Evolutionary conservation across 2,888 invertebrate species (phyloP), one percentile per base, ranked within the genome.

Genomic region (Xestia rhomboidea): DNA sequence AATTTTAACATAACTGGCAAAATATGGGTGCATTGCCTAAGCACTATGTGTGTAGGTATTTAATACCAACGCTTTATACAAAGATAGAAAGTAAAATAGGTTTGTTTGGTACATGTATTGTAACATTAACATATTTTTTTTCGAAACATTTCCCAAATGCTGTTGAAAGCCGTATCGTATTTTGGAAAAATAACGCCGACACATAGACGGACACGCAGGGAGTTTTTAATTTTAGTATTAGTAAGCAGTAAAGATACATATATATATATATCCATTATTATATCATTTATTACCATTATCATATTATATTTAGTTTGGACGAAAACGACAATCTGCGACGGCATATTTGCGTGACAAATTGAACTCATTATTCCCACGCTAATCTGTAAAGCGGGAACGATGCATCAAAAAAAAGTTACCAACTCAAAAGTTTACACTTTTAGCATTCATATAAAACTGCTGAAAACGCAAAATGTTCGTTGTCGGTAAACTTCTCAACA

Each of bases 401-500:
- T 60, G n/a, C 41, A 18, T 2, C 64, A 15, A 62, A 18, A 34
- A 27, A 38, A 70, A 57, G 51, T 63, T 57, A 51, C 21, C 21
- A 68, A 49, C 49, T 76, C 21, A 27, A 63, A 51, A 77, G 15
- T 24, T 60, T 27, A 10, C 57, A 24, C 24, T 72, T 68, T 69
- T 66, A 57, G 27, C 34, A 54, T 72, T 54, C n/a, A 44, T n/a
- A 13, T 24, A 46, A n/a, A 82, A 70, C 66, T 68, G 57, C 24
- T 13, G 6, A 63, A 76, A 81, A 66, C 34, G 13, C 34, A 15
- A 67, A 80, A 74, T 27, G 27, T 67, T 30, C 4, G 13, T 5
- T 67, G 18, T 57, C 27, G 46, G 34, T 21, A 34, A 82, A 77
- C 82, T 57, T 81, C 34, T n/a, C 57, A 49, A 46, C n/a, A 21